phyloP scores from a whole-genome alignment of 2,888 invertebrate species.

The Lasioglossum oenotherae region DNA sequence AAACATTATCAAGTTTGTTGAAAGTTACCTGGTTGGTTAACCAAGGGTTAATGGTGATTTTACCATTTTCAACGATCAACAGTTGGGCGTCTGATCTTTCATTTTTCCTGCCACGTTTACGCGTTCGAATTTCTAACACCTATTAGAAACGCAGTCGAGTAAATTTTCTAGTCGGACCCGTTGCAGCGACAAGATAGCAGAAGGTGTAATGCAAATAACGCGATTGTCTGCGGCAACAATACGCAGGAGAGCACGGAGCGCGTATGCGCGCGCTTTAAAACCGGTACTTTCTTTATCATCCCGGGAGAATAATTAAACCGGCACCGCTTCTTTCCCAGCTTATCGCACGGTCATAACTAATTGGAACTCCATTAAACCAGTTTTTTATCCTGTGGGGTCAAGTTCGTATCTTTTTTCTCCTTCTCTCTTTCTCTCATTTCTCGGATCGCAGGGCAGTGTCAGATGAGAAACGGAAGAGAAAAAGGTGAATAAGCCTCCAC shows the following conservation, averaged over 20 bases:
- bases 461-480: not conserved
- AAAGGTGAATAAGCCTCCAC: not conserved
- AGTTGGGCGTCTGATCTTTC: rapidly evolving
- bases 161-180: not conserved
- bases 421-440: not conserved
- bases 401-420: not conserved
- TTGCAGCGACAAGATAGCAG: not conserved
- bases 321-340: conserved; percentile 43
- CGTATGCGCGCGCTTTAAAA: conserved; percentile 27
- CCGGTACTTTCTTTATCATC: conserved; percentile 56
- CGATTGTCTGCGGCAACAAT: conserved; percentile 28
- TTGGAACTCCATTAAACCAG: conserved; percentile 35
- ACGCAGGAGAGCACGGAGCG: not conserved
- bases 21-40: too few relatives aligned
- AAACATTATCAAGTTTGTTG: too few relatives aligned
- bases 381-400: not conserved
- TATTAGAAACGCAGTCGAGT: not conserved
- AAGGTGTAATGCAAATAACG: conserved; percentile 38
- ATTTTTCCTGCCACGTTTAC: not conserved
- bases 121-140: not conserved
- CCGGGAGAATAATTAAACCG: conserved; percentile 50
- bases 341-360: conserved; percentile 45
- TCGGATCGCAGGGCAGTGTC: not conserved
- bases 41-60: too few relatives aligned
- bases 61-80: too few relatives aligned